phyloP scores from a whole-genome alignment of 2,888 invertebrate genomes.

The Pediacus dermestoides region DNA sequence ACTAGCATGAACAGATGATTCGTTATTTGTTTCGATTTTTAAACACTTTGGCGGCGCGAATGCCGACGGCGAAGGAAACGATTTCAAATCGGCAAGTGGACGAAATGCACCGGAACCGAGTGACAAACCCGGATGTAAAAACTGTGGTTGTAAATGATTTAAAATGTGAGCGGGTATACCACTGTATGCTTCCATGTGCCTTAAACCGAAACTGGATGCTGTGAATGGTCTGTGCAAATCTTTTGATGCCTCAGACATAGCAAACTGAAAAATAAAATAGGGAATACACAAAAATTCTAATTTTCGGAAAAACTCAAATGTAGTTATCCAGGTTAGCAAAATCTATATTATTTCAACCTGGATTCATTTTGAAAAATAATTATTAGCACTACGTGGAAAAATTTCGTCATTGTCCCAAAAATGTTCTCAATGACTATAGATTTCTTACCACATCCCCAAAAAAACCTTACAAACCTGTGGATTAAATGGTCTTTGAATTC shows the following conservation, averaged over 20 bases:
- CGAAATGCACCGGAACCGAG: conserved; percentile 59
- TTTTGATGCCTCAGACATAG: conserved; percentile 55
- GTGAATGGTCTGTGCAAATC: conserved; percentile 65
- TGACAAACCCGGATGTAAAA: conserved; percentile 64
- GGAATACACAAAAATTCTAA: too few species aligned
- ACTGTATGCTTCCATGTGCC: conserved; percentile 58
- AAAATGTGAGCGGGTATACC: conserved; percentile 64
- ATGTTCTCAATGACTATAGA: conserved; percentile 27
- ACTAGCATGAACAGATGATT: conserved; percentile 38
- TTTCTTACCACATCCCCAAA: neutral
- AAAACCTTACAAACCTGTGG: conserved; percentile 56
- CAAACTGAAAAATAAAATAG: conserved; percentile 41
- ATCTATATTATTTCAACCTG: too few species aligned
- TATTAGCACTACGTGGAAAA: too few species aligned
- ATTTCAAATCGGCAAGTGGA: conserved; percentile 56
- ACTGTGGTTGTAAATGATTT: conserved; percentile 69
- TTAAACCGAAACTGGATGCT: conserved; percentile 54
- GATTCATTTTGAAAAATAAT: too few species aligned
- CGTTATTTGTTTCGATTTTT: conserved; percentile 51
- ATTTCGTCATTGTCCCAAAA: conserved; percentile 44
- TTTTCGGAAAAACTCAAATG: too few species aligned
- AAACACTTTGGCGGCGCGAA: conserved; percentile 69
- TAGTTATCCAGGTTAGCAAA: too few species aligned
- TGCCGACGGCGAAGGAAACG: conserved; percentile 59
- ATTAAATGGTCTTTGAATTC: conserved; percentile 73